phyloP scores from a whole-genome alignment of 2,797 vertebrate species.

The Clamator glandarius region DNA sequence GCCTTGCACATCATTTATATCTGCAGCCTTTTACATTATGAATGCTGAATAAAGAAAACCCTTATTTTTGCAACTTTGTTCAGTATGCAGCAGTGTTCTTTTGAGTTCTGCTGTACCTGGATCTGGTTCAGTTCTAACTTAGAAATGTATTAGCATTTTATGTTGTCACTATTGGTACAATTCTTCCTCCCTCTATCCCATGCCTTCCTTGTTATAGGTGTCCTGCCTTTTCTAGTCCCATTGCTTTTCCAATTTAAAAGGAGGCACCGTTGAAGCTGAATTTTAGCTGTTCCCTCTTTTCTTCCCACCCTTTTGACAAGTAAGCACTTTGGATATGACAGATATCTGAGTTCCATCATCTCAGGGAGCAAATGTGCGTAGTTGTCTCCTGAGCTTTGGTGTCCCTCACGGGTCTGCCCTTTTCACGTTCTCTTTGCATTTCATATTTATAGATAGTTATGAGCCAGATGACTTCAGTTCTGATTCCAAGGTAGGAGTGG shows the following conservation, averaged over 20 bases:
- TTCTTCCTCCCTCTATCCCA: background rate
- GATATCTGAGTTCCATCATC: slow-evolving; percentile 47
- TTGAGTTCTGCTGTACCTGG: slow-evolving; percentile 22
- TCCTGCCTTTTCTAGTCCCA: background rate
- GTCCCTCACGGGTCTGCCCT: background rate
- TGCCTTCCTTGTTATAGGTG: background rate
- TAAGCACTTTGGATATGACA: slow-evolving; percentile 9
- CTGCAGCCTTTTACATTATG: slow-evolving; percentile 13
- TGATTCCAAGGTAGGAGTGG: background rate
- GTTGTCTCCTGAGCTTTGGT: slow-evolving; percentile 52
- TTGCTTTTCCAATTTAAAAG: slow-evolving; percentile 23
- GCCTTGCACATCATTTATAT: slow-evolving; percentile 42
- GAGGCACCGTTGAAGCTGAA: background rate
- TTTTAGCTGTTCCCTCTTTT: background rate
- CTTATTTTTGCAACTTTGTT: slow-evolving; percentile 60
- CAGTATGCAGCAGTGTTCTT: slow-evolving; percentile 34
- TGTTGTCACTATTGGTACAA: slow-evolving; percentile 7
- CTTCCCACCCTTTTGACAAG: background rate
- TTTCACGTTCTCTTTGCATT: background rate
- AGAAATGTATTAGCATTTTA: slow-evolving; percentile 39
- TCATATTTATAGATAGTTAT: background rate
- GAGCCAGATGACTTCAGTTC: background rate
- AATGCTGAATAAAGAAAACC: slow-evolving; percentile 16
- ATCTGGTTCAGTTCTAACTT: slow-evolving; percentile 43
- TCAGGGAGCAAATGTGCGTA: slow-evolving; percentile 73